Evolutionary conservation across 2,797 vertebrate species (phyloP), one percentile per base, ranked within the genome.

Genomic region (Ctenochaetus hawaiiensis): DNA sequence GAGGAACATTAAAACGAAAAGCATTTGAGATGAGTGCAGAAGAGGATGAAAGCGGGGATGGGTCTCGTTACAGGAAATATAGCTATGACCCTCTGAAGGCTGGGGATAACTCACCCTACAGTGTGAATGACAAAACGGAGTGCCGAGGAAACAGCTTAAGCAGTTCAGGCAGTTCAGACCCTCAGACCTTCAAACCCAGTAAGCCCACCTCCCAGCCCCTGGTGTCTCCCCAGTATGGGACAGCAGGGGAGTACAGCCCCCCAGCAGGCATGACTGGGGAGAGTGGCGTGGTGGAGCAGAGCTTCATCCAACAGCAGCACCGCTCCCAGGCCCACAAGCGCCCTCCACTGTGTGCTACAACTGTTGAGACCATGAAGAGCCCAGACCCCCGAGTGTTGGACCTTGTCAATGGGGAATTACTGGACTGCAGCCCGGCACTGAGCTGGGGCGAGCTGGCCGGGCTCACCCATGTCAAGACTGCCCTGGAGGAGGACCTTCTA

Each of bases 401-500:
- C 90, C 89, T 97, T 85, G 94, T 97, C 65, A 96, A 95, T 69
- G 95, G 92, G 86, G 96, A 98, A 86, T 86, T 99, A 75, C 92
- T 97, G 88, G 97, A 99, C 91, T 95, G 96, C 67, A 96, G 94
- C 23, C 96, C 97, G 0, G 95, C 97, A 0, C 94, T 97, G 76
- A 95, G 96, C 84, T 99, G 98, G 98, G 94, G 95, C 0, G 98
- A 98, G 81, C 91, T 99, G 43, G 96, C 95, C 0, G 97, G 98
- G 51, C 97, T 98, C 81, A 94, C 89, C 51, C 93, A 96, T 0
- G 94, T 97, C 70, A 98, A 98, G 91, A 96, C 96, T 57, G 94
- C 96, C 58, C 93, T 99, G 20, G 97, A 99, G 89, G 97, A 99
- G 89, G 96, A 99, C 91, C 90, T 99, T 74, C 90, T 99, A 85